phyloP scores from a whole-genome alignment of 2,113 vertebrate genomes.

The Polypterus senegalus region DNA sequence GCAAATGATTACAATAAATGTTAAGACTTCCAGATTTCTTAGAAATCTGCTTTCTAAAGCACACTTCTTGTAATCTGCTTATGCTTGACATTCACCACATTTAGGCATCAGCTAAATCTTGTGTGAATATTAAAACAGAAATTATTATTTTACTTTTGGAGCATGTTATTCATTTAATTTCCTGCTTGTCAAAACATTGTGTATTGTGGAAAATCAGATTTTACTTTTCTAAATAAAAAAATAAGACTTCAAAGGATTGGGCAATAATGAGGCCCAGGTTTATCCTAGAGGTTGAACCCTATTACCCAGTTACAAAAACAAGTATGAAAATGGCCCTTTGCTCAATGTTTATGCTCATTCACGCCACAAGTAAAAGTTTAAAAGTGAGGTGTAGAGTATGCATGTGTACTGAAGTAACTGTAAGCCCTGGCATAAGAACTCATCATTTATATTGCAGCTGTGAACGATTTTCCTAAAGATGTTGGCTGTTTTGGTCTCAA shows the following conservation, averaged over 20 bases:
- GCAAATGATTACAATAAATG: too few relatives aligned
- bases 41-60: too few relatives aligned
- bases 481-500: constrained; percentile 8
- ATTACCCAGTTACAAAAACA: not conserved
- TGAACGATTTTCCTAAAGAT: constrained; percentile 4
- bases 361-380: not conserved
- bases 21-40: too few relatives aligned
- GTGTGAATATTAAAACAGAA: constrained; percentile 7
- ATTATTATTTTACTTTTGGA: constrained; percentile 20
- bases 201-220: constrained; percentile 30
- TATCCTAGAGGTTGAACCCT: constrained; percentile 25
- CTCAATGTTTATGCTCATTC: too few relatives aligned
- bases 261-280: constrained; percentile 37
- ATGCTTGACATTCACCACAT: too few relatives aligned
- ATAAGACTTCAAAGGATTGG: constrained; percentile 25
- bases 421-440: not conserved
- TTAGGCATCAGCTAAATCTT: not conserved
- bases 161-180: constrained; percentile 17
- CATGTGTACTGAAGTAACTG: not conserved
- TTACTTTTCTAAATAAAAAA: constrained; percentile 25
- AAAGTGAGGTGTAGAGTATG: not conserved
- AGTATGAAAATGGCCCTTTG: too few relatives aligned
- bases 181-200: constrained; percentile 17
- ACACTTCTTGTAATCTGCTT: too few relatives aligned
- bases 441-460: constrained; percentile 15